Base-by-base conservation (phyloP, 2,113 vertebrate species). In the Paracanthobrama guichenoti region DNA sequence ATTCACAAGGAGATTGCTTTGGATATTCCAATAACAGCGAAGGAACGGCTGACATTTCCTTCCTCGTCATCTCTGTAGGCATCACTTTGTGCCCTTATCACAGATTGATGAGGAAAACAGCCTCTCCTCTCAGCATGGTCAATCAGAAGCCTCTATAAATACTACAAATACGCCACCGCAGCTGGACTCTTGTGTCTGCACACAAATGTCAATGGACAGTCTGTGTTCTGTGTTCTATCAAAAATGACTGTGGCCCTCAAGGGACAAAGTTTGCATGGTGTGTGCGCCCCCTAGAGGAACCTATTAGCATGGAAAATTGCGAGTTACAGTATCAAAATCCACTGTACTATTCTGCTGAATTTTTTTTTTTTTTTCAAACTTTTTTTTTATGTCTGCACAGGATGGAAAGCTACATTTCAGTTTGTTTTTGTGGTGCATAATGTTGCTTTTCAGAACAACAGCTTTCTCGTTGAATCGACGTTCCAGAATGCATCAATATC, bases 21-120 rank as follows among this genome's bases (percentile, higher is more conserved):
- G 80, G 76, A 81, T 91, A 90, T 92, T 91, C 83, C 78, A 44
- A 89, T 75, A 88, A 81, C 44, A 28, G 79, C 5, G 71, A 85
- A 64, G 28, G 66, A 90, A n/a, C n/a, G n/a, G n/a, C n/a, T n/a
- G n/a, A n/a, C n/a, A n/a, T n/a, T n/a, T 88, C 73, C 73, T 69
- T 89, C 69, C 66, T 2, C 3, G 10, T 46, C 73, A 84, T 83
- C 55, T 42, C 13, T 24, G 83, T 69, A 48, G 22, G 39, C 74
- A 59, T 22, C 39, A 35, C 62, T 66, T 24, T 14, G 71, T 80
- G 55, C 81, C 84, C 71, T 88, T 87, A 81, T 87, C 80, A 71
- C 50, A 90, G 89, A 90, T 89, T 67, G 89, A 91, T 88, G 78
- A 86, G 79, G 18, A 86, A 73, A 82, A 77, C 55, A 71, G 79